phyloP scores from a whole-genome alignment of 2,888 invertebrate species.

The Eupeodes luniger region DNA sequence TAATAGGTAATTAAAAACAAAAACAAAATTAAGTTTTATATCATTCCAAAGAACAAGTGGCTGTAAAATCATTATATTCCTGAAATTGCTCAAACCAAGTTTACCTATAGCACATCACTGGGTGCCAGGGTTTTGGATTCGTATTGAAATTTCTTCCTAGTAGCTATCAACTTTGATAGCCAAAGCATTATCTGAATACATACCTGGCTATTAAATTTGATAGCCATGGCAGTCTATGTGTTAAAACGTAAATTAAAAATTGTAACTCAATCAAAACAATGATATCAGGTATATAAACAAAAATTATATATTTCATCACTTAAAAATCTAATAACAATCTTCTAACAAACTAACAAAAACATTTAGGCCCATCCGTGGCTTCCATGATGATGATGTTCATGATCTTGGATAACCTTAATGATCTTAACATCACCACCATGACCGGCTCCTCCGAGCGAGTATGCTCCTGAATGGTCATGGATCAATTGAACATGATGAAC shows the following conservation, averaged over 20 bases:
- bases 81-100: too few species aligned
- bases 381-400: conserved; percentile 29
- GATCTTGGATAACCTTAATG: conserved; percentile 26
- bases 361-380: conserved; percentile 21
- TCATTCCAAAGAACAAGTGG: too few species aligned
- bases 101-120: too few species aligned
- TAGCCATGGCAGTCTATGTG: too few species aligned
- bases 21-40: too few species aligned
- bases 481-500: conserved; percentile 9
- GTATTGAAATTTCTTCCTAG: too few species aligned
- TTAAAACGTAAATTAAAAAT: neutral
- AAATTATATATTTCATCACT: neutral
- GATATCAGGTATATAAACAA: neutral
- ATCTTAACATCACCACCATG: conserved; percentile 12
- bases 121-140: too few species aligned
- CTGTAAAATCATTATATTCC: too few species aligned
- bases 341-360: conserved; percentile 4
- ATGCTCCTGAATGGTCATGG: neutral
- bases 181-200: too few species aligned
- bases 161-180: too few species aligned
- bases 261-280: neutral
- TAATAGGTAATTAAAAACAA: too few species aligned
- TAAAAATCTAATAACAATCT: conserved; percentile 24
- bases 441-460: neutral
- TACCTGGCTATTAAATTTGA: too few species aligned